Evolutionary conservation across 2,797 vertebrate species (phyloP).

Genomic region (Petrocephalus sullivani): DNA sequence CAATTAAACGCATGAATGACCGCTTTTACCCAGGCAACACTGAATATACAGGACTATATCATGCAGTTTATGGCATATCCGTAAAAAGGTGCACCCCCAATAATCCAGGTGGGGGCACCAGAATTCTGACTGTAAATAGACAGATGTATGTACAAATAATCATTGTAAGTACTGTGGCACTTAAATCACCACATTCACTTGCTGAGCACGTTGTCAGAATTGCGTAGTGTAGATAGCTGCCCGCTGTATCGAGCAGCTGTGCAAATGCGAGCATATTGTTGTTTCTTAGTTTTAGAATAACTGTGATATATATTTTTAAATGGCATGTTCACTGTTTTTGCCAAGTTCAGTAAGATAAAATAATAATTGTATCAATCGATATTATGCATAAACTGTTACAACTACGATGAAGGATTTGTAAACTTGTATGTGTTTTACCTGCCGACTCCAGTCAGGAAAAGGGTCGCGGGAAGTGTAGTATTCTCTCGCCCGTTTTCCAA

Average conservation of each 20-base stretch:
- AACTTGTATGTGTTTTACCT: slow-evolving; percentile 3
- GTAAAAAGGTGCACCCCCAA: not conserved
- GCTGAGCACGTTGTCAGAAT: not conserved
- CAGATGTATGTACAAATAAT: not conserved
- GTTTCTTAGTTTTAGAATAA: not conserved
- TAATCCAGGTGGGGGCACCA: slow-evolving; percentile 26
- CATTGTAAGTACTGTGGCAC: not conserved
- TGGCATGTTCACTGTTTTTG: not conserved
- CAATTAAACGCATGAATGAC: slow-evolving; percentile 10
- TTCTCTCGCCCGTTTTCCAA: not conserved
- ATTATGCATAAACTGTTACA: not conserved
- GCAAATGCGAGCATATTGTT: not conserved
- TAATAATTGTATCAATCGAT: not conserved
- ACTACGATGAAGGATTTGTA: not conserved
- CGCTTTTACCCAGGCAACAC: not conserved
- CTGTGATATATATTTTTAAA: not conserved
- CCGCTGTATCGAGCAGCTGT: not conserved
- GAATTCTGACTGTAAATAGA: slow-evolving; percentile 17
- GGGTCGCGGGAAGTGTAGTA: slow-evolving; percentile 24
- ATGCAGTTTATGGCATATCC: not conserved
- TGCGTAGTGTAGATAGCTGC: not conserved
- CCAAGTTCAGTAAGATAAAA: not conserved
- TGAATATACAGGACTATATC: not conserved
- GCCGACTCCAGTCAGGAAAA: not conserved
- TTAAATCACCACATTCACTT: not conserved